Conservation (phyloP, 2,113 vertebrate genomes). For the Sialia sialis region DNA sequence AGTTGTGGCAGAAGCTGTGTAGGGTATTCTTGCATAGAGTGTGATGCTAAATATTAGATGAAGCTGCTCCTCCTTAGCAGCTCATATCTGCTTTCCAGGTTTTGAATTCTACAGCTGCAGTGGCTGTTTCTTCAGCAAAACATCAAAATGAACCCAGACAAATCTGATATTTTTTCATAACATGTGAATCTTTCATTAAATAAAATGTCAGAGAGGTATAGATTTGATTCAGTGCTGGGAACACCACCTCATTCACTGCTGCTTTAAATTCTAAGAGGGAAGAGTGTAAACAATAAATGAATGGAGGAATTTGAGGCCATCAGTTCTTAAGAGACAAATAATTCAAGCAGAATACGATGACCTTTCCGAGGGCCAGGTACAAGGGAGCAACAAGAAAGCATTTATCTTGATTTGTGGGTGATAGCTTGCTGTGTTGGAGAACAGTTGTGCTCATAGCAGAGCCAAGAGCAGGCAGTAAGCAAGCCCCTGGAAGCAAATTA, state of each 20-base stretch:
- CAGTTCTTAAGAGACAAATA: not conserved
- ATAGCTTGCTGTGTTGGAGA: not conserved
- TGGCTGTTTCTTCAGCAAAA: not conserved
- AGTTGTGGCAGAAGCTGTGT: not conserved
- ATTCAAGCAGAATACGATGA: not conserved
- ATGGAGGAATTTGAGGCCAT: not conserved
- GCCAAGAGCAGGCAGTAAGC: not conserved
- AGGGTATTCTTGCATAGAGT: not conserved
- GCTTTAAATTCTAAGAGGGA: not conserved
- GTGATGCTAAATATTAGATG: constrained; percentile 46
- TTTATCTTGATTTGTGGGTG: not conserved
- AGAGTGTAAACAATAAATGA: not conserved
- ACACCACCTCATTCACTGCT: not conserved
- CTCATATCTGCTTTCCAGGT: not conserved
- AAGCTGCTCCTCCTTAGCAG: not conserved
- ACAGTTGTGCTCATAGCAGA: not conserved
- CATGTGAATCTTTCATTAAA: not conserved
- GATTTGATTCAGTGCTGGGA: not conserved
- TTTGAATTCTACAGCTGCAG: not conserved
- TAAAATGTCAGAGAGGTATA: not conserved
- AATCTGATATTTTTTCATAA: not conserved
- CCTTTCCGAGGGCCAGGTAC: not conserved
- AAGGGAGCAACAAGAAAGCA: not conserved
- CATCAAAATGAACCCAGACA: not conserved
- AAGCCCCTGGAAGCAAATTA: not conserved